Conservation (phyloP, 2,888 invertebrate species). For the Nomada ferruginata region DNA sequence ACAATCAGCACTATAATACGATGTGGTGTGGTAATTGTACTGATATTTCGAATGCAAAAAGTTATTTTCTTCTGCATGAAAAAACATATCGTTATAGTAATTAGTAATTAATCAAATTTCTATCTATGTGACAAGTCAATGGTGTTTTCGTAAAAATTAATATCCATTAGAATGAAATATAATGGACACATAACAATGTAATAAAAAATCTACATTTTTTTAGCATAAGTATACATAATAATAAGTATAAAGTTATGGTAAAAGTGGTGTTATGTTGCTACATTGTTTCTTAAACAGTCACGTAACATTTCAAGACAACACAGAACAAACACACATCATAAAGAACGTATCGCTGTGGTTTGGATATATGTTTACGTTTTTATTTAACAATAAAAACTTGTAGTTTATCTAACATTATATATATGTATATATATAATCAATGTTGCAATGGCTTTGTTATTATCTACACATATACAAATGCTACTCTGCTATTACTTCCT, state of each 20-base stretch:
- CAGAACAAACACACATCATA: slow-evolving; percentile 15
- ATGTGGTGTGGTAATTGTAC: slow-evolving; percentile 23
- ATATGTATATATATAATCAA: slow-evolving; percentile 28
- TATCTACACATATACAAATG: slow-evolving; percentile 23
- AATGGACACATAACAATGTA: not conserved
- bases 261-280: not conserved
- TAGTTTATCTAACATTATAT: slow-evolving; percentile 16
- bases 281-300: slow-evolving; percentile 12
- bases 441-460: slow-evolving; percentile 44
- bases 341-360: slow-evolving; percentile 25
- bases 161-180: not conserved
- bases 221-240: not conserved
- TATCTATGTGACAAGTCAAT: not conserved
- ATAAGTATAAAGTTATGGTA: slow-evolving; percentile 1
- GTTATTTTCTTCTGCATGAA: slow-evolving; percentile 47
- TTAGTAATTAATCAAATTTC: slow-evolving; percentile 21
- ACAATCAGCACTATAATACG: slow-evolving; percentile 17
- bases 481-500: slow-evolving; percentile 46
- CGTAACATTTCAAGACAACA: slow-evolving; percentile 3
- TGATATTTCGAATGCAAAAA: slow-evolving; percentile 30
- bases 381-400: slow-evolving; percentile 15
- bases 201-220: not conserved
- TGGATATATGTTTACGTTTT: slow-evolving; percentile 6
- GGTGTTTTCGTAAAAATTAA: not conserved
- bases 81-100: slow-evolving; percentile 22